phyloP scores from a whole-genome alignment of 2,113 vertebrate species.

The Lates calcarifer region DNA sequence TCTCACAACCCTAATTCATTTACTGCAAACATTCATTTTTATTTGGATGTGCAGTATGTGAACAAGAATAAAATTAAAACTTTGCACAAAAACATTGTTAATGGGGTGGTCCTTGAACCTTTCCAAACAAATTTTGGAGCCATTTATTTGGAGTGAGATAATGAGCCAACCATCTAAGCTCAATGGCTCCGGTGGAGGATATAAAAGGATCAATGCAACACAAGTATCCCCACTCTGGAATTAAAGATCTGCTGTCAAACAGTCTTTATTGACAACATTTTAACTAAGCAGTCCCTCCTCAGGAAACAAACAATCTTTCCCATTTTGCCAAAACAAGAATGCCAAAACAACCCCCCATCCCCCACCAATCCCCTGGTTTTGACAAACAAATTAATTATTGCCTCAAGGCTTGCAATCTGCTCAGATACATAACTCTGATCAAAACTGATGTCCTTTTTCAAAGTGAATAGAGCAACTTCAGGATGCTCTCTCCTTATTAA shows the following conservation, averaged over 20 bases:
- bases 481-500: background rate
- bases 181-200: constrained; percentile 5
- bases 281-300: background rate
- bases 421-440: background rate
- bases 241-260: constrained; percentile 34
- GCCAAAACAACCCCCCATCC: background rate
- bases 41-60: background rate
- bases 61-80: background rate
- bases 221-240: constrained; percentile 5
- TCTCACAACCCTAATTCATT: background rate
- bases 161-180: constrained; percentile 5
- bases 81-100: background rate
- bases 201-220: constrained; percentile 17
- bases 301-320: background rate
- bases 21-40: constrained; percentile 1
- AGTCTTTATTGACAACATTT: constrained; percentile 9
- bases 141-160: constrained; percentile 8
- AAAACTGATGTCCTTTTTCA: background rate
- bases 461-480: background rate
- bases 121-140: background rate
- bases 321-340: background rate
- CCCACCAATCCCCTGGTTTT: background rate
- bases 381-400: background rate
- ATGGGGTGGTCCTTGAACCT: background rate
- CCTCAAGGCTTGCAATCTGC: background rate